Evolutionary conservation across 2,888 invertebrate species (phyloP), one percentile per base, ranked within the genome.

Genomic region (Drosophila robusta): DNA sequence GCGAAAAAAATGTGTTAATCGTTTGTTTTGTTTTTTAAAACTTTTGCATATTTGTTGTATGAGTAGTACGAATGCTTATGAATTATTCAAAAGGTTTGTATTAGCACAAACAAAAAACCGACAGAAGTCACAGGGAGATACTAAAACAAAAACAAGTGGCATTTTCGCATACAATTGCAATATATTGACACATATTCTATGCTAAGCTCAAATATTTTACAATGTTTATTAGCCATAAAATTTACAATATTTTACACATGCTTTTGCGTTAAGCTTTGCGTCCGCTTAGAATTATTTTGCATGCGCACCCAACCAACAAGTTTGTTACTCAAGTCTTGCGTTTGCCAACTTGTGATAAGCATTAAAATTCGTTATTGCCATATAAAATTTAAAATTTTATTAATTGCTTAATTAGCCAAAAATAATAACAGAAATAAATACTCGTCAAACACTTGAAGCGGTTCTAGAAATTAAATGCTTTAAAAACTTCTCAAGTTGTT

Each of bases 1-100:
- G 45, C 69, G 54, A 75, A 62, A 50, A 72, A 77, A 54, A 78
- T 85, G 70, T 83, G 85, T 80, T 85, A 85, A 85, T 87, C 70
- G 74, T 69, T 76, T 82, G 78, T 60, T 65, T 72, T 62, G 72
- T 57, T 67, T 68, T 64, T 65, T 41, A 24, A 26, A 38, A 42
- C 14, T 45, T 45, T 58, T 57, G 63, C 60, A 66, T 63, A 47
- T 65, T 52, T 77, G 44, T 46, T 50, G 39, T 50, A 57, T 61
- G 62, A 71, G 57, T 56, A 42, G 34, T 62, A 58, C 49, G 44
- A 42, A 47, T 63, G 54, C 55, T 58, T 52, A 79, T 88, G 70
- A 86, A 80, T 83, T 81, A 88, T 86, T 81, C 86, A 88, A 78
- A 57, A 70, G 65, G 24, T 45, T 73, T 69, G 18, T 69, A 51